Evolutionary conservation across 2,888 invertebrate species (phyloP).

Genomic region (Mythimna pallens): DNA sequence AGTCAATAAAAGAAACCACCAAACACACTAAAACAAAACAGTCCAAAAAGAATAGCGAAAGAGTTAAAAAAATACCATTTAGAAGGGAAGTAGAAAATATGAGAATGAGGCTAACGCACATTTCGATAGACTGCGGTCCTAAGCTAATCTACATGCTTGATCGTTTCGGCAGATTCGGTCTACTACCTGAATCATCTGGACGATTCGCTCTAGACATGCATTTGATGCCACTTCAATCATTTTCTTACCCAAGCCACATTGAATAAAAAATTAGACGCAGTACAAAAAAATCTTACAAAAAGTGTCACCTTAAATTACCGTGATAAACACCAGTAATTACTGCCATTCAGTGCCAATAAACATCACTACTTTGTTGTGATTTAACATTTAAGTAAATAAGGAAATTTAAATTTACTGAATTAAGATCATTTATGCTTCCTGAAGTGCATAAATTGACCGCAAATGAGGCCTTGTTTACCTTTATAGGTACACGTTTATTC

Average conservation of each 20-base stretch:
- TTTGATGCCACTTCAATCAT: conserved; percentile 7
- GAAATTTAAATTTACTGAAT: conserved; percentile 45
- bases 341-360: conserved; percentile 32
- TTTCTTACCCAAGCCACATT: conserved; percentile 10
- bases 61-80: neutral
- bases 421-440: conserved; percentile 35
- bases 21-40: neutral
- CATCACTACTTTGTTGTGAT: conserved; percentile 22
- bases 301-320: conserved; percentile 9
- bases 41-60: neutral
- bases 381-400: conserved; percentile 44
- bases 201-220: neutral
- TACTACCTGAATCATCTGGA: neutral
- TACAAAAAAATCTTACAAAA: conserved; percentile 30
- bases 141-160: neutral
- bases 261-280: conserved; percentile 2
- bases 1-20: neutral
- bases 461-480: conserved; percentile 19
- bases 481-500: neutral
- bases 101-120: neutral
- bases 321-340: conserved; percentile 30
- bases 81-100: neutral
- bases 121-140: neutral
- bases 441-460: conserved; percentile 20
- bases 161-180: neutral